phyloP scores from a whole-genome alignment of 2,888 invertebrate genomes.

The Gastracanthus pulcherrimus region DNA sequence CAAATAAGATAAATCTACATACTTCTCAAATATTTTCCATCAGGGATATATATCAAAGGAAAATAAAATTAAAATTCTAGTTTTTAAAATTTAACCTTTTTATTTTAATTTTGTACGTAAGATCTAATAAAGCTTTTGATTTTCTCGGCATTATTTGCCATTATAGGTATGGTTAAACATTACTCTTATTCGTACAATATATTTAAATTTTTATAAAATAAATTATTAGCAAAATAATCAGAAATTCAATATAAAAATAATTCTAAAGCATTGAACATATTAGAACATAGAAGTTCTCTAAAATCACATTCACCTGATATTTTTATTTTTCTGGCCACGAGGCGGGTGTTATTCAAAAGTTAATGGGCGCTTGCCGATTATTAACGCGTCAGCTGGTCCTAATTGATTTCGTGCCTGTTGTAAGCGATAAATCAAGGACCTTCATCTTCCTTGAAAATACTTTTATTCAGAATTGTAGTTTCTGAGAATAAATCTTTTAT shows the following conservation, averaged over 20 bases:
- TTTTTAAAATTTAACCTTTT: no score
- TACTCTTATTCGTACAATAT: no score
- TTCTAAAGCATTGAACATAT: background rate
- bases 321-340: background rate
- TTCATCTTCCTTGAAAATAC: conserved; percentile 1
- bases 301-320: background rate
- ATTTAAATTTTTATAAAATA: no score
- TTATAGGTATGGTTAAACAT: no score
- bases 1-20: no score
- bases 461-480: background rate
- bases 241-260: background rate
- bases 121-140: no score
- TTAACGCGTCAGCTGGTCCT: conserved; percentile 31
- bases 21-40: no score
- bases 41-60: no score
- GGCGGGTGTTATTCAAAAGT: conserved; percentile 21
- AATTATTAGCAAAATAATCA: background rate
- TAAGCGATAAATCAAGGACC: conserved; percentile 2
- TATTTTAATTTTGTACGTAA: no score
- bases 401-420: conserved; percentile 18
- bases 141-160: no score
- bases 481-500: background rate
- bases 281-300: background rate
- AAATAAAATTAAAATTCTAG: no score
- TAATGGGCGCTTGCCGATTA: conserved; percentile 15